These are phyloP conservation scores for Drosophila paracracens DNA, from an alignment of 2,888 invertebrate genomes.

Conservation along the genomic window DNA sequence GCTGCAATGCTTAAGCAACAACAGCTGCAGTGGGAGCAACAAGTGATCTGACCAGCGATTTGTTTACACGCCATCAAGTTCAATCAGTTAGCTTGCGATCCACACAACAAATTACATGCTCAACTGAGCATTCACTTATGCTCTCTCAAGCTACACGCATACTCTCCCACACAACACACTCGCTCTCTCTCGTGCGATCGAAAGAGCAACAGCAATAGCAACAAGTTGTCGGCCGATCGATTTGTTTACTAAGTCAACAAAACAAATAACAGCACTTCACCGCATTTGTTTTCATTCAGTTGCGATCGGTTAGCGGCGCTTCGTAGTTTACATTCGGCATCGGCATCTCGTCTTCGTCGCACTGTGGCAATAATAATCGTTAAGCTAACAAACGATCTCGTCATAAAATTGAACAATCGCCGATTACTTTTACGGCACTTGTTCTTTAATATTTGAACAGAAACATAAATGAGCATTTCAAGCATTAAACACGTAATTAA, in stretches of 20 bases:
- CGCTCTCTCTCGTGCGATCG: neutral
- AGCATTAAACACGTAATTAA: neutral
- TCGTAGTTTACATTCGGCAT: constrained; percentile 40
- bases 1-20: neutral
- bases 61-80: neutral
- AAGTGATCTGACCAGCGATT: neutral
- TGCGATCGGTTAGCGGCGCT: constrained; percentile 60
- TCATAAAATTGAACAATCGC: constrained; percentile 27
- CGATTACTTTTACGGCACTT: constrained; percentile 11
- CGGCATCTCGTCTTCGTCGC: neutral
- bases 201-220: constrained; percentile 11
- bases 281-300: constrained; percentile 56
- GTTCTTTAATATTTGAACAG: neutral
- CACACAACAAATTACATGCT: neutral
- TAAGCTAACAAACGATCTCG: constrained; percentile 29
- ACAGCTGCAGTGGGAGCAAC: neutral
- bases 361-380: constrained; percentile 6
- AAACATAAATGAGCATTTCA: constrained; percentile 7
- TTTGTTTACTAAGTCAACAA: constrained; percentile 69
- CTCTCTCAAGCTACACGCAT: neutral
- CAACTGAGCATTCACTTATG: neutral
- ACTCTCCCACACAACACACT: neutral
- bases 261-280: constrained; percentile 31
- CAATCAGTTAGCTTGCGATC: neutral
- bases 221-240: constrained; percentile 24